These are phyloP conservation scores for Xiphophorus couchianus DNA, from an alignment of 2,113 vertebrate species.

Conservation along the genomic window DNA sequence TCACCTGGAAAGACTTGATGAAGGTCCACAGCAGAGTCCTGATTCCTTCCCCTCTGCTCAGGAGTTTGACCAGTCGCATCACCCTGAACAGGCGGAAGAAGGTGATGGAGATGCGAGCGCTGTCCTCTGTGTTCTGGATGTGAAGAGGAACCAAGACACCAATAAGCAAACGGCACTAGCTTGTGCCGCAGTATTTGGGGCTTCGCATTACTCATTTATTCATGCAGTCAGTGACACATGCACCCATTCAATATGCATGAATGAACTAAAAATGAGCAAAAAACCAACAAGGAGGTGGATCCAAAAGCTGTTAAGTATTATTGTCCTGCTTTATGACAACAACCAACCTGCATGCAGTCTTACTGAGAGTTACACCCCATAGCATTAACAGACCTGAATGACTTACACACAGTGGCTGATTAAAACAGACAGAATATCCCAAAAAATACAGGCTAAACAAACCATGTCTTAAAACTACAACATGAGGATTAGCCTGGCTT, in stretches of 20 bases:
- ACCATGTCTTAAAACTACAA: conserved; percentile 1
- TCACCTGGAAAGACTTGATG: conserved; percentile 98
- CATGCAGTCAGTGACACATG: conserved; percentile 26
- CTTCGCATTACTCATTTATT: background rate
- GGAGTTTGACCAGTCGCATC: conserved; percentile 97
- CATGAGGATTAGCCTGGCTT: conserved; percentile 10
- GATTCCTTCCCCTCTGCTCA: conserved; percentile 97
- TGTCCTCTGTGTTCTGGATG: conserved; percentile 94
- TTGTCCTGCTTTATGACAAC: background rate
- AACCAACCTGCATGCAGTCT: conserved; percentile 40
- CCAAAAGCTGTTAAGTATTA: background rate
- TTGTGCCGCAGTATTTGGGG: background rate
- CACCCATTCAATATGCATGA: conserved; percentile 1
- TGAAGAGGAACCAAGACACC: background rate
- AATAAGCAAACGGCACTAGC: background rate
- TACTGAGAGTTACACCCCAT: conserved; percentile 18
- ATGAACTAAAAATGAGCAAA: background rate
- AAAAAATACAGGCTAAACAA: conserved; percentile 5
- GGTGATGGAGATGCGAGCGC: conserved; percentile 97
- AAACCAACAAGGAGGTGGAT: background rate
- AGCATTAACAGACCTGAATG: conserved; percentile 21
- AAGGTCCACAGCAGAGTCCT: conserved; percentile 97
- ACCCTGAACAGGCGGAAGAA: conserved; percentile 99
- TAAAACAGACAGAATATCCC: background rate
- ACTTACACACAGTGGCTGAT: background rate